phyloP scores from a whole-genome alignment of 2,797 vertebrate species.

The Platalea minor region DNA sequence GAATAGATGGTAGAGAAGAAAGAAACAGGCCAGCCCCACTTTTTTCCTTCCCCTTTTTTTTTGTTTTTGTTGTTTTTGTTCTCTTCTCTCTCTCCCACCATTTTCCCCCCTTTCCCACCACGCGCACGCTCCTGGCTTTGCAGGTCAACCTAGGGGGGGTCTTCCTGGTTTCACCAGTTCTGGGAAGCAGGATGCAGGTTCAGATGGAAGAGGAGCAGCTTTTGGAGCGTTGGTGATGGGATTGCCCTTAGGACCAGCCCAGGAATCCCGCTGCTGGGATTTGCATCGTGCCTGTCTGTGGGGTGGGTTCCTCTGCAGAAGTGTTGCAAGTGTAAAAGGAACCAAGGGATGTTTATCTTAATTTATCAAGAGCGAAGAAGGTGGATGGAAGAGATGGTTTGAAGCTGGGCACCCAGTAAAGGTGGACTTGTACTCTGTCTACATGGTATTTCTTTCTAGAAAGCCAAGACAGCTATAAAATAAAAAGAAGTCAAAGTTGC shows the following conservation, averaged over 20 bases:
- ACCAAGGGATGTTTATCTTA: background rate
- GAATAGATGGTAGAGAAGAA: conserved; percentile 31
- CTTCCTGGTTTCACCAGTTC: background rate
- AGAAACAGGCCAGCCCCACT: background rate
- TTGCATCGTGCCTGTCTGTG: accelerated
- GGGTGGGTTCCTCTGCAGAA: background rate
- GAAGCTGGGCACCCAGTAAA: background rate
- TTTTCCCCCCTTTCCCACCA: background rate
- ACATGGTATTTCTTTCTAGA: background rate
- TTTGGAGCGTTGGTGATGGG: background rate
- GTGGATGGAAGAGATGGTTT: background rate
- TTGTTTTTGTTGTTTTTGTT: background rate
- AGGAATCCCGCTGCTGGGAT: background rate
- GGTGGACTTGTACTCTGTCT: background rate
- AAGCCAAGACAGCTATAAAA: background rate
- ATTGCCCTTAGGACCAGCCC: background rate
- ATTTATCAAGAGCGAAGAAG: background rate
- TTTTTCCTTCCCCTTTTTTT: accelerated
- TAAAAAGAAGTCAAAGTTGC: background rate
- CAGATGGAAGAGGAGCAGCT: background rate
- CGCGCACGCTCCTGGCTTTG: accelerated
- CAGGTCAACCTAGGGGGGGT: background rate
- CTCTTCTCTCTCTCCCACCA: background rate
- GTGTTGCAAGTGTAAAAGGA: background rate
- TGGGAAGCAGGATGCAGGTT: background rate